Evolutionary conservation across 2,888 invertebrate species (phyloP).

Genomic region (Diabrotica balteata): DNA sequence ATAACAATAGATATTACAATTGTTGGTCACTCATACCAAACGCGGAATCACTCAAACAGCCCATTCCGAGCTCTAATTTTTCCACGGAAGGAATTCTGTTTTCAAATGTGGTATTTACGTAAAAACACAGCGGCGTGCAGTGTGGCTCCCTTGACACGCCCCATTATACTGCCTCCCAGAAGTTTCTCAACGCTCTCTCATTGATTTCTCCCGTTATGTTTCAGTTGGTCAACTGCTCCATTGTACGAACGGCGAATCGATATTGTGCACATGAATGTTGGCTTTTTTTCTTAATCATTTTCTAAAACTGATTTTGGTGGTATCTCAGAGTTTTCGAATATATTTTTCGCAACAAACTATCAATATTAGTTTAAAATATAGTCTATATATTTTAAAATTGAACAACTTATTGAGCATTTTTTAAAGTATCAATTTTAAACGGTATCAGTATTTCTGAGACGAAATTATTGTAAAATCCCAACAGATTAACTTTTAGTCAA

Average conservation of each 20-base stretch:
- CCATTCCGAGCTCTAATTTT: slow-evolving; percentile 21
- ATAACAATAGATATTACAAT: slow-evolving; percentile 26
- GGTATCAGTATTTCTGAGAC: too few species aligned
- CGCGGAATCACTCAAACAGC: slow-evolving; percentile 13
- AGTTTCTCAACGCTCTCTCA: slow-evolving; percentile 41
- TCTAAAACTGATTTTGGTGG: too few species aligned
- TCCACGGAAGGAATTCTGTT: slow-evolving; percentile 20
- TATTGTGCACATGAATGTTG: slow-evolving; percentile 37
- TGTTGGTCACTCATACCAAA: slow-evolving; percentile 25
- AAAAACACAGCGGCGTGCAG: slow-evolving; percentile 39
- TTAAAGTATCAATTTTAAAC: too few species aligned
- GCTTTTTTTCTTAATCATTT: slow-evolving; percentile 11
- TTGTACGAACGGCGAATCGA: slow-evolving; percentile 46
- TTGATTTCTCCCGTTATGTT: slow-evolving; percentile 48
- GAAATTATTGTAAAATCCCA: too few species aligned
- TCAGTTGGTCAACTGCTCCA: slow-evolving; percentile 51
- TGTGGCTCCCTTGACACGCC: slow-evolving; percentile 55
- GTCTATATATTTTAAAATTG: too few species aligned
- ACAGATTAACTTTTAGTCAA: too few species aligned
- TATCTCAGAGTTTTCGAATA: too few species aligned
- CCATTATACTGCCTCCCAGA: slow-evolving; percentile 54
- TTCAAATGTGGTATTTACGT: slow-evolving; percentile 31
- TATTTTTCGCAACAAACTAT: too few species aligned
- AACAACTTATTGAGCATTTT: too few species aligned
- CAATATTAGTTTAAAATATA: too few species aligned